Evolutionary conservation across 2,888 invertebrate species (phyloP), one percentile per base, ranked within the genome.

Genomic region (Anagyrus pseudococci): DNA sequence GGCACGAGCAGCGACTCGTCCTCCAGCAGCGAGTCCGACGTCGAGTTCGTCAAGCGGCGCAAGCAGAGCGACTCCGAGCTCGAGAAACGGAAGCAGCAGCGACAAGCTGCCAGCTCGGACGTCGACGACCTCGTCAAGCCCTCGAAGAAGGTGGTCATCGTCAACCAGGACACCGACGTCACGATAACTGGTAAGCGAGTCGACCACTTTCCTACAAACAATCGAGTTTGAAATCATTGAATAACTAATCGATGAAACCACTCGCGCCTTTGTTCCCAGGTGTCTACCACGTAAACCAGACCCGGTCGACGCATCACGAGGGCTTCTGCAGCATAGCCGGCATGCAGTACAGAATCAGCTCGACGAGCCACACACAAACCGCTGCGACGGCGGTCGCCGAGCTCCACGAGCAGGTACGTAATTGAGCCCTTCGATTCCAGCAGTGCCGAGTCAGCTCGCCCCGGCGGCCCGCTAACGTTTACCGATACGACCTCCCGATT

Each of bases 341-440:
- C 49, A 89, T 93, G 91, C 92, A 93, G 82, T 93, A 94, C 80
- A 87, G 93, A 69, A 93, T 93, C 71, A 92, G 92, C 69, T 92
- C 93, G 52, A 93, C 93, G 55, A 93, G 93, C 77, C 91, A 90
- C 79, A 91, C 91, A 62, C 90, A 91, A 81, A 93, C 93, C 13
- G 93, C 93, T 70, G 91, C 93, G 55, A 91, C 93, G 52, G 89
- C 93, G 25, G 89, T 93, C 68, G 85, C 88, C 78, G 80, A 81
- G 43, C 74, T 80, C 58, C 79, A 79, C 61, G 82, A 82, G 48
- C 80, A 80, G 76, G 80, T 80, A 68, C 66, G 72, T 67, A 58
- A 54, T 54, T 41, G n/a, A n/a, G 20, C 52, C 44, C 23, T 44
- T 53, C 50, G 52, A 64, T 58, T 47, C 17, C 25, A 8, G 20